Percentiles rank a stretch among this genome's conserved stretches.
Evolutionary conservation across 2,113 vertebrate genomes (phyloP).

Genomic region (Stomatorhinus ivindoensis): DNA sequence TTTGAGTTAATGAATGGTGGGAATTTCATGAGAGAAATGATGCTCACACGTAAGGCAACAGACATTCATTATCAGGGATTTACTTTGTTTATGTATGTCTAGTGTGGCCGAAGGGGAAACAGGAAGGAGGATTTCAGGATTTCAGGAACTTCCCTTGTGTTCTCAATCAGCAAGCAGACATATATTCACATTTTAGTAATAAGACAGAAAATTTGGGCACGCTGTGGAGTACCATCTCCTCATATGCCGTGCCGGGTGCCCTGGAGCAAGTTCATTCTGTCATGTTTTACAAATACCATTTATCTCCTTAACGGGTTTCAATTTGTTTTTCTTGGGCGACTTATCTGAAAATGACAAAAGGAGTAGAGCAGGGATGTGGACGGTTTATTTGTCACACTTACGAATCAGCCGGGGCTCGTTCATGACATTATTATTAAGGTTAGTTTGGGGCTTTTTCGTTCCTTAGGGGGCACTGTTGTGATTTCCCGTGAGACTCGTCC

Average conservation of each 20-base stretch:
- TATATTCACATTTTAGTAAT: neutral
- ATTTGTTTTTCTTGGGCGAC: neutral
- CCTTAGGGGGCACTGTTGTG: neutral
- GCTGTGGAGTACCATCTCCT: neutral
- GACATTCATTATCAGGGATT: neutral
- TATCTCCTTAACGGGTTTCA: neutral
- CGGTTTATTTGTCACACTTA: neutral
- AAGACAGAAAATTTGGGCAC: neutral
- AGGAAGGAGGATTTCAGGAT: neutral
- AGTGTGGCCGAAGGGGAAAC: neutral
- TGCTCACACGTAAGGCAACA: neutral
- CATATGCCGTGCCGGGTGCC: neutral
- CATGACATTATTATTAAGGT: neutral
- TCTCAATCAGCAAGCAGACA: neutral
- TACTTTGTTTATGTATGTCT: neutral
- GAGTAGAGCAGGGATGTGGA: neutral
- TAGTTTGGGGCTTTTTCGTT: neutral
- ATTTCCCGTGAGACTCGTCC: neutral
- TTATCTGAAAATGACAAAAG: neutral
- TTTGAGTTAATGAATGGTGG: neutral
- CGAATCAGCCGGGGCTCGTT: neutral
- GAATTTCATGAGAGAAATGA: neutral
- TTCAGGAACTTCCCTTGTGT: neutral
- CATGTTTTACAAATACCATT: neutral
- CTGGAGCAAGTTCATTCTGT: neutral